Percentiles rank a stretch among this genome's conserved stretches.
Evolutionary conservation across 2,113 vertebrate species (phyloP).

Genomic region (Entomyzon cyanotis): DNA sequence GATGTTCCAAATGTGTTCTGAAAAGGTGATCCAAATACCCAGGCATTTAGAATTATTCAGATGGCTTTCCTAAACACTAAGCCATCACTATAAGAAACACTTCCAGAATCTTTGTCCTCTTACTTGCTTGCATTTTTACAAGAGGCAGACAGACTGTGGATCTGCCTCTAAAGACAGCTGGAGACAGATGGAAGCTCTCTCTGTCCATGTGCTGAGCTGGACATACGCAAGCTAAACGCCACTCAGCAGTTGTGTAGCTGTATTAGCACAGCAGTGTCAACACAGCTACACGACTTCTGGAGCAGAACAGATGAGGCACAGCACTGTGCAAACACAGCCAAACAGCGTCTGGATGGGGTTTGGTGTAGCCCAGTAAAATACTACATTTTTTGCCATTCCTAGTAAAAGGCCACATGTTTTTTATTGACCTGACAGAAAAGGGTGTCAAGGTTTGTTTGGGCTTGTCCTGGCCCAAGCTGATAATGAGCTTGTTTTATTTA

Average conservation of each 20-base stretch:
- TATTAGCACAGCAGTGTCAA: constrained; percentile 50
- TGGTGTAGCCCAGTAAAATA: neutral
- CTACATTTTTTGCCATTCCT: neutral
- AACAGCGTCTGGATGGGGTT: neutral
- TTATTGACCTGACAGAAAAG: neutral
- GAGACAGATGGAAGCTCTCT: constrained; percentile 46
- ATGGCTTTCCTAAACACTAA: neutral
- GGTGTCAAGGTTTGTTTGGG: neutral
- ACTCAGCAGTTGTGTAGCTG: constrained; percentile 4
- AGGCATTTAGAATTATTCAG: neutral
- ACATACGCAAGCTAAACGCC: neutral
- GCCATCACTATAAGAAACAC: neutral
- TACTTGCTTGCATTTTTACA: neutral
- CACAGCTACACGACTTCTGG: constrained; percentile 19
- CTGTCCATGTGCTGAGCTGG: constrained; percentile 32
- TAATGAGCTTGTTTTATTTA: constrained; percentile 30
- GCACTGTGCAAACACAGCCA: constrained; percentile 46
- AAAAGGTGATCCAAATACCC: neutral
- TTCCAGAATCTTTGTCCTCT: neutral
- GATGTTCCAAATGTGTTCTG: neutral
- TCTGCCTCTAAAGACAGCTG: neutral
- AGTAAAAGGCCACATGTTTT: neutral
- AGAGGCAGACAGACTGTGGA: neutral
- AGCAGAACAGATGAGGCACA: constrained; percentile 47
- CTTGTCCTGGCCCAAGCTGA: neutral